A percentile compares a stretch with the other conserved stretches of the same genome.
These are phyloP conservation scores for Strigamia crassipes DNA, from an alignment of 2,888 invertebrate genomes.

Conservation along the genomic window DNA sequence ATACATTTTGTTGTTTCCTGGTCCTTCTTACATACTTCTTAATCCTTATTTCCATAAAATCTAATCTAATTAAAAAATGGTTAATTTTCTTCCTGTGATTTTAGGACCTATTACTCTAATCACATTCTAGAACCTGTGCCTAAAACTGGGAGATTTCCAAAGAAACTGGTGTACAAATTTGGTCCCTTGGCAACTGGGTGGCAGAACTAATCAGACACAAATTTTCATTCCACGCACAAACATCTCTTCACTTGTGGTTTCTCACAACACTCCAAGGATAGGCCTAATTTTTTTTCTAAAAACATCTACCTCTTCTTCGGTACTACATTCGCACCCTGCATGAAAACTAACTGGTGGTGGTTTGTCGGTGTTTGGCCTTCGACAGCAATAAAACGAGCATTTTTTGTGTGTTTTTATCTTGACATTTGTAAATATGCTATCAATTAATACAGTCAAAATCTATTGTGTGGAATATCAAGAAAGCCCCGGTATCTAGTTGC, in stretches of 20 bases:
- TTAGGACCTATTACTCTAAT: slow-evolving; percentile 60
- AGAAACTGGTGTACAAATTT: slow-evolving; percentile 59
- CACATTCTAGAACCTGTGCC: slow-evolving; percentile 59
- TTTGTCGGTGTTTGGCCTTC: background rate
- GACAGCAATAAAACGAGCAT: slow-evolving; percentile 10
- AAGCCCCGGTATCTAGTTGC: background rate
- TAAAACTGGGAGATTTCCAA: slow-evolving; percentile 59
- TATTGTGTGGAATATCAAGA: background rate
- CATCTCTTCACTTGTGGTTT: slow-evolving; percentile 8
- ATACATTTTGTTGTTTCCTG: background rate
- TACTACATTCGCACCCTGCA: slow-evolving; percentile 23
- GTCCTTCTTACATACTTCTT: background rate
- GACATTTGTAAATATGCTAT: background rate
- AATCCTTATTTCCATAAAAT: background rate
- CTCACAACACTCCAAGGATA: slow-evolving; percentile 23
- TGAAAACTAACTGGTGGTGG: slow-evolving; percentile 33
- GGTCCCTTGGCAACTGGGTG: slow-evolving; percentile 60
- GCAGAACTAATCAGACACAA: slow-evolving; percentile 50
- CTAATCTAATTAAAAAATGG: too few relatives aligned
- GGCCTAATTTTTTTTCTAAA: background rate
- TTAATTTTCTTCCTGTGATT: slow-evolving; percentile 25
- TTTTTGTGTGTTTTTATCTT: background rate
- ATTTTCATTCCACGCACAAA: slow-evolving; percentile 25
- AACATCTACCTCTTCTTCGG: background rate
- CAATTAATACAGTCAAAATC: background rate